These are phyloP conservation scores for Papilio glaucus DNA, from an alignment of 1,140 invertebrate genomes.

Conservation along the genomic window DNA sequence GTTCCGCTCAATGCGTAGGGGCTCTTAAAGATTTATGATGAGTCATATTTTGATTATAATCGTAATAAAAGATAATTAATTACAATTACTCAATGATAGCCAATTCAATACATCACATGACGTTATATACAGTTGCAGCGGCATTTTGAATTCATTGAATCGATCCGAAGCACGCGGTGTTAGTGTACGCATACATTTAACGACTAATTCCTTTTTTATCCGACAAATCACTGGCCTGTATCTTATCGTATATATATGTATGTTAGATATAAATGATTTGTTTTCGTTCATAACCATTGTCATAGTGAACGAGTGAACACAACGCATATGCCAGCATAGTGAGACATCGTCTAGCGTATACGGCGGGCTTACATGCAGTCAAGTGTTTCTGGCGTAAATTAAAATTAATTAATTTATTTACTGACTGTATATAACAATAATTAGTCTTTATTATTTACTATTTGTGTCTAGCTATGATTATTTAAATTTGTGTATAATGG, in stretches of 20 bases:
- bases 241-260: constrained; percentile 6
- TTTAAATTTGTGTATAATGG: constrained; percentile 39
- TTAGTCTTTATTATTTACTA: not conserved
- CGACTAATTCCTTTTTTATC: constrained; percentile 1
- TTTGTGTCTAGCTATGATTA: too few relatives aligned
- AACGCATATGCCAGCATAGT: not conserved
- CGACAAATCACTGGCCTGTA: not conserved
- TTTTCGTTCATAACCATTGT: not conserved
- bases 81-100: constrained; percentile 16
- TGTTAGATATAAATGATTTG: constrained; percentile 8
- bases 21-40: not conserved
- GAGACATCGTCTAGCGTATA: not conserved
- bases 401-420: not conserved
- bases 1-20: too few relatives aligned
- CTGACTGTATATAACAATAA: constrained; percentile 38
- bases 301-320: not conserved
- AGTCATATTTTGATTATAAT: not conserved
- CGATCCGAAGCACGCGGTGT: not conserved
- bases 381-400: constrained; percentile 16
- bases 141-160: not conserved
- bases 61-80: constrained; percentile 13
- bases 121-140: not conserved
- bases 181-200: not conserved
- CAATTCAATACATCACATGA: constrained; percentile 30
- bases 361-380: not conserved